Evolutionary conservation across 2,113 vertebrate genomes (phyloP).

Genomic region (Prietella phreatophila): DNA sequence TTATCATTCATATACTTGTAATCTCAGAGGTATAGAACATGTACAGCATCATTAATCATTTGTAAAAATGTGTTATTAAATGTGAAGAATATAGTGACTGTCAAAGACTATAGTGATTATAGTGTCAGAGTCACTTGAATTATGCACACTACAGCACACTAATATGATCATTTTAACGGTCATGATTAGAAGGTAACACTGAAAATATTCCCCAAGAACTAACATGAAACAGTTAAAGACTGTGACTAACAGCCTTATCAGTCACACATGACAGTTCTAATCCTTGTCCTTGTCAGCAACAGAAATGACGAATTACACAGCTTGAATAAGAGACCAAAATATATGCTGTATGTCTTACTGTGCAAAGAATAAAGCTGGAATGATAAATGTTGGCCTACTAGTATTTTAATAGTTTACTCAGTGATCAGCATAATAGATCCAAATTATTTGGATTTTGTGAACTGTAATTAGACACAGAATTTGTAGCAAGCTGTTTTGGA

Average conservation of each 20-base stretch:
- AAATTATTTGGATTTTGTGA: not conserved
- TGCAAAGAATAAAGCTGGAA: not conserved
- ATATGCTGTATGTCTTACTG: not conserved
- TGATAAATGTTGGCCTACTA: not conserved
- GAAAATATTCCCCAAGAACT: not conserved
- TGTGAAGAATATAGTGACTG: not conserved
- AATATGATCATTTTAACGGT: not conserved
- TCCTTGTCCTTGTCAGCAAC: conserved; percentile 11
- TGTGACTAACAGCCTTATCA: conserved; percentile 35
- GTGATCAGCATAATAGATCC: not conserved
- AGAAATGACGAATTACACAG: not conserved
- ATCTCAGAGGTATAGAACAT: not conserved
- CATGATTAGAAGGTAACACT: not conserved
- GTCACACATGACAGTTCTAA: conserved; percentile 27
- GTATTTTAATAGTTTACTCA: not conserved
- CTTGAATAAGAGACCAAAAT: not conserved
- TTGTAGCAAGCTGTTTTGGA: not conserved
- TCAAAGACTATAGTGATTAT: not conserved
- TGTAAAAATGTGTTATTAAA: not conserved
- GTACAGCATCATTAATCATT: not conserved
- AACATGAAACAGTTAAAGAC: conserved; percentile 21
- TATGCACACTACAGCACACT: not conserved
- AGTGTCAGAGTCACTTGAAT: not conserved
- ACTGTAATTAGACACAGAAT: not conserved
- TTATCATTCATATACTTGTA: not conserved